phyloP scores from a whole-genome alignment of 1,140 invertebrate species.

The Radopholus similis region DNA sequence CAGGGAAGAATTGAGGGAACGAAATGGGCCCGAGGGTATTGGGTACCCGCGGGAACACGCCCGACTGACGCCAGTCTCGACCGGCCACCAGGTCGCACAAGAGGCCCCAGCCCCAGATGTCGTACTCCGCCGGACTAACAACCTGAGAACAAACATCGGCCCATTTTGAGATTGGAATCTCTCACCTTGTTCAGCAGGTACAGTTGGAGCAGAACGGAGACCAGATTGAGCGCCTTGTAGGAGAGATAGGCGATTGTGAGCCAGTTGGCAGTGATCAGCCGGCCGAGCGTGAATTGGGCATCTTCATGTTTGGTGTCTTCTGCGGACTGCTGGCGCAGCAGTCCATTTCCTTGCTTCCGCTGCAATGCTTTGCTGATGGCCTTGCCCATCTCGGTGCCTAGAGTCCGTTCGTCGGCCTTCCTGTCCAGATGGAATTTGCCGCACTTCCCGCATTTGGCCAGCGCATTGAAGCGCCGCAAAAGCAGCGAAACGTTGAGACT shows the following conservation, averaged over 20 bases:
- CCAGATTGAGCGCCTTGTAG: constrained; percentile 2
- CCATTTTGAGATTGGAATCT: background rate
- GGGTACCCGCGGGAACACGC: constrained; percentile 62
- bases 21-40: background rate
- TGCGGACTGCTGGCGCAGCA: background rate
- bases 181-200: constrained; percentile 60
- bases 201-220: background rate
- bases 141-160: constrained; percentile 60
- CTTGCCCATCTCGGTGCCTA: background rate
- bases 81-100: constrained; percentile 60
- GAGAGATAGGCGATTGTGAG: background rate
- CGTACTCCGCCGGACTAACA: constrained; percentile 54
- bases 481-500: constrained; percentile 1
- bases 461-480: background rate
- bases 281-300: background rate
- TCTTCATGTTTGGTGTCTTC: background rate
- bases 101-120: constrained; percentile 62
- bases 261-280: background rate
- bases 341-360: background rate
- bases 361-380: background rate
- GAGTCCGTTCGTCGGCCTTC: background rate
- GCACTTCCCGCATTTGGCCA: background rate
- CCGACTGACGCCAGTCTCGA: constrained; percentile 59
- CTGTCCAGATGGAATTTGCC: background rate
- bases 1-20: background rate